Evolutionary conservation across 2,888 invertebrate genomes (phyloP), one percentile per base, ranked within the genome.

Genomic region (Nymphalis urticae): DNA sequence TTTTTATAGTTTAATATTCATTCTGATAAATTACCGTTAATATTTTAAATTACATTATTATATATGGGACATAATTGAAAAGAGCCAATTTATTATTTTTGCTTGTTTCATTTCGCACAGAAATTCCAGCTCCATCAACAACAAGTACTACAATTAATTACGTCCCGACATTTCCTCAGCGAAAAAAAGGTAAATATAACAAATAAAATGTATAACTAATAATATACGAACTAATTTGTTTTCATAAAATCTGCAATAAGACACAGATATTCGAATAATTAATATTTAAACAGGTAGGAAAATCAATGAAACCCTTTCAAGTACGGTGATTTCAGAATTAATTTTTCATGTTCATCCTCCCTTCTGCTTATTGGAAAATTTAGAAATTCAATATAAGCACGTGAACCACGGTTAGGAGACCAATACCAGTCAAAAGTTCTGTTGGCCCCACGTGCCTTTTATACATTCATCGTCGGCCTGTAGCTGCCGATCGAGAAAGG

Each of bases 91-190:
- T 70, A 69, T 76, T 74, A 65, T 54, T 59, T 68, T 59, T 60
- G 61, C 66, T 53, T 70, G 68, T 64, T 73, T 66, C 63, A 48
- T 75, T 71, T 79, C 78, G 91, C 84, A 48, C 93, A 97, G 97
- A 97, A 94, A 97, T 97, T 88, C 96, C 97, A 58, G 96, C 97
- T 32, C 97, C 97, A 48, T 96, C 97, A 47, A 97, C 97, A 72
- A 94, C 95, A 50, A 94, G 94, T 72, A 94, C 94, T 48, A 89
- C 92, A 60, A 87, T 93, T 58, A 92, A 92, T 81, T 93, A 94
- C 79, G 90, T 93, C 47, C 93, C 93, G 58, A 94, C 94, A 66
- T 90, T 93, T 75, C 92, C 94, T 59, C 90, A 94, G 73, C 94
- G 92, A 84, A 95, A 95, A 89, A 95, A 94, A 93, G 95, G 95